Base-by-base conservation (phyloP, 1,140 invertebrate genomes). In the Leptinotarsa lineolata region DNA sequence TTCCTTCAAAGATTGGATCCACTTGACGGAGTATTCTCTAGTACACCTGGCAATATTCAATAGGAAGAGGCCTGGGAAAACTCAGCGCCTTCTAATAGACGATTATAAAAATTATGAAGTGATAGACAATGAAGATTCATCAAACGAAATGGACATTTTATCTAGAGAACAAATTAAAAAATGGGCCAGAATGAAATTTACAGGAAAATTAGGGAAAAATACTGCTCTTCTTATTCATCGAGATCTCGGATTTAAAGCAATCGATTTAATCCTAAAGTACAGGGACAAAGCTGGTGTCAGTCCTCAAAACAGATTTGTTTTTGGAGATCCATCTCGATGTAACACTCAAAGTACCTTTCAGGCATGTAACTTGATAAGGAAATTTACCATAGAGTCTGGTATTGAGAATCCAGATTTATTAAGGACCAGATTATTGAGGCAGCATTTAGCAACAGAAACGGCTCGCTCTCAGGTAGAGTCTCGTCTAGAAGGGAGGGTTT, bases 391-490 rank as follows among this genome's bases (percentile, higher is more conserved):
- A 21, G 21, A 22, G 16, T 65, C 63, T 22, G 63, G 63, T 22
- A 39, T 39, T 8, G 21, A 20, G 5, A 65, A 39, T 65, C 63
- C 63, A 20, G 13, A 65, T 16, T 65, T 65, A 24, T 22, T 65
- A 24, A 21, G 63, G 11, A 65, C 63, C 15, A 65, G 63, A 65
- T 11, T 65, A 11, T 22, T 65, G 16, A 65, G 63, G 22, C 63
- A 39, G 15, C 63, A 65, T 24, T 65, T 65, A 16, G 63, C 63
- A 21, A 65, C 63, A 65, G 63, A 65, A 65, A 65, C 63, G 11
- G 63, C 63, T 22, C 22, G 13, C 16, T 21, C 24, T 30, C 15
- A 65, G 6, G 63, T 65, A 39, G 63, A 65, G 22, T 30, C 13
- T 65, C 5, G 63, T 20, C 63, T 21, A 16, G 63, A 65, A 65